Evolutionary conservation across 2,888 invertebrate species (phyloP).

Genomic region (Chironomus tentans): DNA sequence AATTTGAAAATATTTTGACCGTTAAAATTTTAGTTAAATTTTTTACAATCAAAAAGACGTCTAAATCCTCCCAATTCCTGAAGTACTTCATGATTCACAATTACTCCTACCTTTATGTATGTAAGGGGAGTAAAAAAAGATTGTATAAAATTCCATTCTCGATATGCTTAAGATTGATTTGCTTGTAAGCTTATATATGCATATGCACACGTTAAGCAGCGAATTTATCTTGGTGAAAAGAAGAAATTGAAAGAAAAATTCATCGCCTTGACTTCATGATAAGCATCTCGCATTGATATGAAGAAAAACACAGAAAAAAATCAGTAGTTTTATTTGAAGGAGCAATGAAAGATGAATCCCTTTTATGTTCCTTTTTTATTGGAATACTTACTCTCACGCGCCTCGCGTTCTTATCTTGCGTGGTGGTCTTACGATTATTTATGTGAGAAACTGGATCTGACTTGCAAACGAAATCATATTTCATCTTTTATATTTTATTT

Average conservation of each 20-base stretch:
- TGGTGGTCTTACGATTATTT: slow-evolving; percentile 28
- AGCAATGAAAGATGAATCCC: slow-evolving; percentile 23
- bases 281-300: background rate
- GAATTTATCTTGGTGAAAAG: background rate
- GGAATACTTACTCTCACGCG: background rate
- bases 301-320: background rate
- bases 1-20: too few species aligned
- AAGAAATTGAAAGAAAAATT: background rate
- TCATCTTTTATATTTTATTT: slow-evolving; percentile 20
- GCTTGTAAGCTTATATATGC: background rate
- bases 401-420: slow-evolving; percentile 13
- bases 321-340: slow-evolving; percentile 4
- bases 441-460: slow-evolving; percentile 27
- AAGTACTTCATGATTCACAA: too few species aligned
- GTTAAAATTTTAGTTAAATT: too few species aligned
- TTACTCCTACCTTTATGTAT: too few species aligned
- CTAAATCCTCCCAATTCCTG: too few species aligned
- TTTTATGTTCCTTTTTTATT: slow-evolving; percentile 6
- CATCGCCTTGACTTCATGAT: background rate
- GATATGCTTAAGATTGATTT: slow-evolving; percentile 21
- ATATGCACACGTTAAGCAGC: background rate
- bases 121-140: background rate
- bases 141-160: slow-evolving; percentile 4
- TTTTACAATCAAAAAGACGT: too few species aligned
- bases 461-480: slow-evolving; percentile 26